Evolutionary conservation across 2,797 vertebrate genomes (phyloP), one percentile per base, ranked within the genome.

Genomic region (Hemitrygon akajei): DNA sequence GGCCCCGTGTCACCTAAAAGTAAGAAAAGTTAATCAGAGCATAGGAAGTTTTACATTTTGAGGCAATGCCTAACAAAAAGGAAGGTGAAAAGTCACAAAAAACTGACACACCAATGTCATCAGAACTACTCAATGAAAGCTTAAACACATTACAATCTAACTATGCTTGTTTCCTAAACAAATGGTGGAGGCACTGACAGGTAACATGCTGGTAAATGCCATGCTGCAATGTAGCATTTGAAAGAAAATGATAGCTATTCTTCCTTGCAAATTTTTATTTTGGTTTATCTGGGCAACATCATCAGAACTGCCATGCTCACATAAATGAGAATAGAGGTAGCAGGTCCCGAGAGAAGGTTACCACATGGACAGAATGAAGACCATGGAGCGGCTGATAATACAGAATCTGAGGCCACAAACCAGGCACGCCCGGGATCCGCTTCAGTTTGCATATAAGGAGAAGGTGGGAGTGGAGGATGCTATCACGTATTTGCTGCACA

Each of bases 1-100:
- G 94, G 96, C 63, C 98, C 98, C 93, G 97, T 97, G 96, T 97
- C 97, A 96, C 98, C 98, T 98, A 94, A 81, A 95, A 69, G 94
- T 95, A 79, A 96, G 94, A 95, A 86, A 96, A 3, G 93, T 93
- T 58, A 63, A 56, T n/a, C 69, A 81, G 27, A 93, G 77, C n/a
- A 81, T 11, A 9, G 77, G 69, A 58, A 56, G 5, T 5, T 93
- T 75, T 40, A 16, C 34, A 40, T 30, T 69, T 91, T 73, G 14
- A 92, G 27, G 71, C 37, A 47, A 92, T 30, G 12, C 18, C 14
- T 14, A 73, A 27, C 4, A 30, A 9, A 22, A 6, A 27, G 20
- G 25, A 84, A 20, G 47, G 81, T 25, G 81, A 63, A 63, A 34
- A 86, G 82, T 22, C 56, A 86, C 3, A 82, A 7, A 87, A 89